A percentile compares a stretch with the other conserved stretches of the same genome.
Evolutionary conservation across 2,797 vertebrate genomes (phyloP).

Genomic region (Diplodus sargus): DNA sequence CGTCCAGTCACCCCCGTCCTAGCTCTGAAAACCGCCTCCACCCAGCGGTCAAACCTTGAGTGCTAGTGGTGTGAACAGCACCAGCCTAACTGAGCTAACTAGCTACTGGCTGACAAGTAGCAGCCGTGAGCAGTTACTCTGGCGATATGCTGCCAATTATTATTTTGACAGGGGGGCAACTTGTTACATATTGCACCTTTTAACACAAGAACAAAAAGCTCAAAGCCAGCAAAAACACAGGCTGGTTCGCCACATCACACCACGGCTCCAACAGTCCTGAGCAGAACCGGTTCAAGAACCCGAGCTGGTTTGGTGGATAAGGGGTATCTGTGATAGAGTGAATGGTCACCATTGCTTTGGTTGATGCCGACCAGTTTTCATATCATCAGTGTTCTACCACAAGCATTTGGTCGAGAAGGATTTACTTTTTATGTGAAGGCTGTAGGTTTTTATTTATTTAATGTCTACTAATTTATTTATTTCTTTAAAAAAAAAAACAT

Average conservation of each 20-base stretch:
- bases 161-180: neutral
- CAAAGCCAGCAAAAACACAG: too few species aligned
- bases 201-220: too few species aligned
- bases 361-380: slow-evolving; percentile 45
- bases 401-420: slow-evolving; percentile 69
- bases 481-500: slow-evolving; percentile 76
- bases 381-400: slow-evolving; percentile 65
- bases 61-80: too few species aligned
- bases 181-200: too few species aligned
- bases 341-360: slow-evolving; percentile 47
- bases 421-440: slow-evolving; percentile 74
- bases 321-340: slow-evolving; percentile 19
- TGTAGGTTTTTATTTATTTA: slow-evolving; percentile 90
- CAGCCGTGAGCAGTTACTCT: too few species aligned
- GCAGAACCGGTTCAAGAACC: neutral
- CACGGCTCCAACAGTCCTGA: neutral
- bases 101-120: too few species aligned
- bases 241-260: neutral
- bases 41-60: too few species aligned
- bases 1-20: too few species aligned
- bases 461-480: slow-evolving; percentile 91
- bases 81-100: too few species aligned
- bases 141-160: too few species aligned
- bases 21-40: too few species aligned
- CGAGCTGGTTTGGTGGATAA: neutral